Conservation (phyloP, 2,888 invertebrate species). For the Epistrophe grossulariae region DNA sequence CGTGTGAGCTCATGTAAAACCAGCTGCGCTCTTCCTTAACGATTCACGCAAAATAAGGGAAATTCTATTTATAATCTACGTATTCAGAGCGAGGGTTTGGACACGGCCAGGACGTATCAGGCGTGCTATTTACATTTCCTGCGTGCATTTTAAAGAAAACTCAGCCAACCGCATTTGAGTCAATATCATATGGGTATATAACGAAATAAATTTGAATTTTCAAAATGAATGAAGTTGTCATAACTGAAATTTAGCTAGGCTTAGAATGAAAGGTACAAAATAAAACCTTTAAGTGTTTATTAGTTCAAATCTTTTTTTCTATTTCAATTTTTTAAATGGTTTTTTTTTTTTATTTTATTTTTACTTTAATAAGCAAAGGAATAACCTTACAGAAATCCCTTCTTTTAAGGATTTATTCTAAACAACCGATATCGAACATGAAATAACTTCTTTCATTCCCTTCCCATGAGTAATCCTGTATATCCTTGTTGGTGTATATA, state of each 20-base stretch:
- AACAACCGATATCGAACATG: constrained; percentile 63
- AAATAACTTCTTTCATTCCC: constrained; percentile 47
- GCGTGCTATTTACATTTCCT: constrained; percentile 66
- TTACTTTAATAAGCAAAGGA: constrained; percentile 35
- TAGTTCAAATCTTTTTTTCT: constrained; percentile 30
- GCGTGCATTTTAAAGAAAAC: constrained; percentile 25
- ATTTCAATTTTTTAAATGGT: background rate
- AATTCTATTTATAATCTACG: too few relatives aligned
- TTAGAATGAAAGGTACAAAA: background rate
- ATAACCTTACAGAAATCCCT: constrained; percentile 57
- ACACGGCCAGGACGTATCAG: constrained; percentile 10
- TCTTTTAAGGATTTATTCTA: constrained; percentile 39
- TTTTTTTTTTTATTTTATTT: constrained; percentile 35
- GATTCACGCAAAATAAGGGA: constrained; percentile 60
- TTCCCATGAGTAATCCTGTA: constrained; percentile 50
- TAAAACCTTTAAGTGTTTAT: constrained; percentile 48
- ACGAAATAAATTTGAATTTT: constrained; percentile 28
- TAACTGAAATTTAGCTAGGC: constrained; percentile 29
- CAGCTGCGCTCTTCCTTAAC: constrained; percentile 61
- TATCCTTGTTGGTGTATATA: constrained; percentile 29
- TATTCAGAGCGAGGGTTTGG: constrained; percentile 29
- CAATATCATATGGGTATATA: constrained; percentile 40
- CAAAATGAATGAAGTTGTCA: constrained; percentile 55
- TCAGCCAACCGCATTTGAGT: constrained; percentile 68
- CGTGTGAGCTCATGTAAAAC: constrained; percentile 76